phyloP scores from a whole-genome alignment of 2,888 invertebrate species.

The Meiosimyza platycephala region DNA sequence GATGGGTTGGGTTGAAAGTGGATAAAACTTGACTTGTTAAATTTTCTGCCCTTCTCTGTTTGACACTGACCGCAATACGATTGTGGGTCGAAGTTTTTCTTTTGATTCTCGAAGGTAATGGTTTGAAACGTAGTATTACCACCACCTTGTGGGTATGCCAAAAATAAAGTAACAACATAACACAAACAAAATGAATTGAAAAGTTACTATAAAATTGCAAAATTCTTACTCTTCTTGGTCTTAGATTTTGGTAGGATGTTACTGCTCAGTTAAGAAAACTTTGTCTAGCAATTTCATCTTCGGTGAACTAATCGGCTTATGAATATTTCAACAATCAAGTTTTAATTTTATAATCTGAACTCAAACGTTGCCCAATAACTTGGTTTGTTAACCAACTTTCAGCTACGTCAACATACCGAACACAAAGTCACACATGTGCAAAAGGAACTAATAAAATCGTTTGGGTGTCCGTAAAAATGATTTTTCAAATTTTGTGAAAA shows the following conservation, averaged over 20 bases:
- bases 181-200: background rate
- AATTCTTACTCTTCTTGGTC: background rate
- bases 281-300: conserved; percentile 17
- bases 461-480: too few relatives aligned
- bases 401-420: background rate
- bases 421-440: background rate
- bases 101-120: conserved; percentile 1
- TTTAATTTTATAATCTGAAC: conserved; percentile 26
- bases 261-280: background rate
- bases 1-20: background rate
- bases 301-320: conserved; percentile 27
- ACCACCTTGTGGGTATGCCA: background rate
- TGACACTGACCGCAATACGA: conserved; percentile 29
- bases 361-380: conserved; percentile 5
- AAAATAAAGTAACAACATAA: background rate
- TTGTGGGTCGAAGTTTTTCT: conserved; percentile 22
- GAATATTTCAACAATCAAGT: conserved; percentile 28
- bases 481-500: too few relatives aligned
- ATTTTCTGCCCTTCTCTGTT: conserved; percentile 4
- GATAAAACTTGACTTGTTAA: conserved; percentile 13
- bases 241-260: background rate
- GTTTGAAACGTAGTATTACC: conserved; percentile 13
- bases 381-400: conserved; percentile 2
- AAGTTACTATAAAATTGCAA: background rate
- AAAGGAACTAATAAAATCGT: too few relatives aligned